Percentiles rank a stretch among this genome's conserved stretches.
phyloP scores from a whole-genome alignment of 2,113 vertebrate species.

The Zeus faber region DNA sequence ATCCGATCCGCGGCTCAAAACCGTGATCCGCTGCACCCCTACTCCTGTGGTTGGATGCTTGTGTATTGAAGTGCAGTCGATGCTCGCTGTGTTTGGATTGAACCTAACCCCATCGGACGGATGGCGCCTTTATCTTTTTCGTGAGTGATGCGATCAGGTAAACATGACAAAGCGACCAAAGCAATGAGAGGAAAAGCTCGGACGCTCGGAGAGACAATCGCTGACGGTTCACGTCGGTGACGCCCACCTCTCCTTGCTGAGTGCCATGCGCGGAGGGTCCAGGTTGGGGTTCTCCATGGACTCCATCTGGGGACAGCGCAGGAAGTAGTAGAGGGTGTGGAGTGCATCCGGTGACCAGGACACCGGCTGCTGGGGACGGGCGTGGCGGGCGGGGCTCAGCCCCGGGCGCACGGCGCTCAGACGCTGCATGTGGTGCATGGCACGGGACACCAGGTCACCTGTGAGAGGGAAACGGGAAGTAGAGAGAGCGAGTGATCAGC shows the following conservation, averaged over 20 bases:
- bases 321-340: conserved; percentile 98
- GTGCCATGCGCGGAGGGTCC: conserved; percentile 93
- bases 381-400: conserved; percentile 85
- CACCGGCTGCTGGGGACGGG: conserved; percentile 84
- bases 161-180: too few species aligned
- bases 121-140: too few species aligned
- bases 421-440: conserved; percentile 98
- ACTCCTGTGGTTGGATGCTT: background rate
- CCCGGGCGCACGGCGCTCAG: conserved; percentile 83
- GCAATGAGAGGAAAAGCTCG: too few species aligned
- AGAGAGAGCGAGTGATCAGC: background rate
- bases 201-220: too few species aligned
- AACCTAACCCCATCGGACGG: too few species aligned
- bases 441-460: conserved; percentile 96
- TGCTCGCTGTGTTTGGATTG: too few species aligned
- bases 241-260: conserved; percentile 92
- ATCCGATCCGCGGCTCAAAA: too few species aligned
- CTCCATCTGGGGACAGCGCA: conserved; percentile 97
- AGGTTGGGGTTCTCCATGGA: conserved; percentile 99
- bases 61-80: background rate
- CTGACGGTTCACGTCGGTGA: background rate
- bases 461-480: conserved; percentile 9
- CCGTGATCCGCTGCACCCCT: too few species aligned
- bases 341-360: conserved; percentile 95
- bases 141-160: too few species aligned